Evolutionary conservation across 2,113 vertebrate genomes (phyloP).

Genomic region (Gavia stellata): DNA sequence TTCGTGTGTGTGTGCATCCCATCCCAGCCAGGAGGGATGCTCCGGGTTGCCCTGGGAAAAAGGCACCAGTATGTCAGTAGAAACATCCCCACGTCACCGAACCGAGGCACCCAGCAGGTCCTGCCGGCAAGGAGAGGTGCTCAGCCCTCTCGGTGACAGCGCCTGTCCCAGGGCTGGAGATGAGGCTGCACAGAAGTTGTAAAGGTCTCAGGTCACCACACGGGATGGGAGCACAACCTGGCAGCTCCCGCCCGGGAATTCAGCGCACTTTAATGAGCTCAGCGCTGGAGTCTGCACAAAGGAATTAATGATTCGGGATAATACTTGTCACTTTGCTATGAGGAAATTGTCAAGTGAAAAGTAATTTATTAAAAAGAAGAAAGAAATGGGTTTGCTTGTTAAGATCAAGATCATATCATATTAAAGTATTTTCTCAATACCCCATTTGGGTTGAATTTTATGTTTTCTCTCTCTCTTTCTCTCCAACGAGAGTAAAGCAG

Average conservation of each 20-base stretch:
- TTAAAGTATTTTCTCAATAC: background rate
- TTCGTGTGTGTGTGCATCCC: background rate
- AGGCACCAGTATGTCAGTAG: background rate
- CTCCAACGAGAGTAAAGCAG: background rate
- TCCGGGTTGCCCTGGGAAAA: background rate
- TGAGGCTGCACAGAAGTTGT: fast-evolving
- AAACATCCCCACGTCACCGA: background rate
- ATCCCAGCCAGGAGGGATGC: background rate
- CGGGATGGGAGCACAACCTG: background rate
- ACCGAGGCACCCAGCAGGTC: background rate
- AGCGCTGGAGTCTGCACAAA: fast-evolving
- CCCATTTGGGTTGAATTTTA: background rate
- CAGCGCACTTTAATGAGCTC: background rate
- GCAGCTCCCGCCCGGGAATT: fast-evolving
- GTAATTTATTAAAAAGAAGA: background rate
- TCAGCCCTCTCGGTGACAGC: fast-evolving
- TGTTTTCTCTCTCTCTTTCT: background rate
- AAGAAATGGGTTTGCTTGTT: background rate
- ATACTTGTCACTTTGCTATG: background rate
- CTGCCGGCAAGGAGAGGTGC: background rate
- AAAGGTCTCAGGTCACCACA: background rate
- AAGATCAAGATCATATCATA: background rate
- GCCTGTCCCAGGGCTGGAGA: background rate
- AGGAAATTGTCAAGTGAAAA: conserved; percentile 1
- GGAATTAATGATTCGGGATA: background rate